Evolutionary conservation across 2,797 vertebrate genomes (phyloP).

Genomic region (Anguilla pacifica): DNA sequence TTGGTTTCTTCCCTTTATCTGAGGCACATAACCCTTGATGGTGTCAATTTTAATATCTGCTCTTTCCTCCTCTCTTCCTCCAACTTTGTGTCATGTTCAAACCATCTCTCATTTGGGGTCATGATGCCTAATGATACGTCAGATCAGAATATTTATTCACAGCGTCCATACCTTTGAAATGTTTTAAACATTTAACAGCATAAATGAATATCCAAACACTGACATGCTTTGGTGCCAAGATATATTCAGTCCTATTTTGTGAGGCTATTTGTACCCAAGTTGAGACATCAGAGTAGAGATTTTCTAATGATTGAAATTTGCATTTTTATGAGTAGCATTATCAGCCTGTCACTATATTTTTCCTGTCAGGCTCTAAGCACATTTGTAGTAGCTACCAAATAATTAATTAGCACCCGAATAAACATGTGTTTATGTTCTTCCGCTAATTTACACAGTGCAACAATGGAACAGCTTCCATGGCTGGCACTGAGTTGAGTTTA

Average conservation of each 20-base stretch:
- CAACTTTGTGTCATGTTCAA: not conserved
- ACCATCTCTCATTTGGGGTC: not conserved
- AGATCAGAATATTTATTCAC: constrained; percentile 35
- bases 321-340: constrained; percentile 59
- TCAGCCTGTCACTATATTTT: constrained; percentile 49
- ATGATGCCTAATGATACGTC: constrained; percentile 20
- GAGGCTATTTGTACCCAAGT: constrained; percentile 8
- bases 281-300: constrained; percentile 17
- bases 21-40: not conserved
- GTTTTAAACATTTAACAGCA: constrained; percentile 35
- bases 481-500: not conserved
- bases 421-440: constrained; percentile 38
- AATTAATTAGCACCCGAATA: constrained; percentile 43
- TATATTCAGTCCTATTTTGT: constrained; percentile 11
- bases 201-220: constrained; percentile 5
- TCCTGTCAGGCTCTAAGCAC: constrained; percentile 40
- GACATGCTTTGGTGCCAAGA: not conserved
- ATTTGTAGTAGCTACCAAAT: constrained; percentile 47
- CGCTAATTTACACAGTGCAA: not conserved
- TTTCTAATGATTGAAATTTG: constrained; percentile 47
- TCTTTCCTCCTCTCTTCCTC: not conserved
- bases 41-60: constrained; percentile 1
- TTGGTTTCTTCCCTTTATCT: constrained; percentile 35
- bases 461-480: not conserved
- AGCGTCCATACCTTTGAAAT: constrained; percentile 5